Conservation (phyloP, 1,140 invertebrate species). For the Caenorhabditis inopinata region DNA sequence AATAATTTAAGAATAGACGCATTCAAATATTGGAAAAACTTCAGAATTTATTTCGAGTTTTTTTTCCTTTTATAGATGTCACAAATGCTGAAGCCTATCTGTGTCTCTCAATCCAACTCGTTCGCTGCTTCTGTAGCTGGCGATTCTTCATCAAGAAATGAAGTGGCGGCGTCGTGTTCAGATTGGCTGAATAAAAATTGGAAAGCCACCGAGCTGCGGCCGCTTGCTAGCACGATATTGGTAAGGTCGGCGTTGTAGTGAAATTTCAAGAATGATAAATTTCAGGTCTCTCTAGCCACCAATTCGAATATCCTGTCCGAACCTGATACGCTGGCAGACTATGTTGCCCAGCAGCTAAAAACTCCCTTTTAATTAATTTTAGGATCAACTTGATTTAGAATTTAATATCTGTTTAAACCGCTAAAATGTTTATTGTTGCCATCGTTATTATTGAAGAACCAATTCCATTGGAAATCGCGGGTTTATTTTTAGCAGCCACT, state of each 20-base stretch:
- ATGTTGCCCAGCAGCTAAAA: slow-evolving; percentile 39
- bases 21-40: too few species aligned
- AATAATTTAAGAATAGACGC: too few species aligned
- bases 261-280: neutral
- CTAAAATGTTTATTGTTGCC: too few species aligned
- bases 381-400: too few species aligned
- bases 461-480: too few species aligned
- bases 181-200: slow-evolving; percentile 37
- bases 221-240: slow-evolving; percentile 32
- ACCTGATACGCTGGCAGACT: slow-evolving; percentile 1
- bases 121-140: slow-evolving; percentile 13
- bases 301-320: slow-evolving; percentile 38
- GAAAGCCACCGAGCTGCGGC: slow-evolving; percentile 26
- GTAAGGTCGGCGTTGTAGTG: neutral
- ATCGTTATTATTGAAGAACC: too few species aligned
- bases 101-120: neutral
- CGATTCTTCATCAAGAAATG: slow-evolving; percentile 20
- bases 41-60: neutral
- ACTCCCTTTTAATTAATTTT: slow-evolving; percentile 1
- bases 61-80: neutral
- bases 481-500: too few species aligned
- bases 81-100: slow-evolving; percentile 31
- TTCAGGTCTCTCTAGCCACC: slow-evolving; percentile 44
- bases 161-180: slow-evolving; percentile 20
- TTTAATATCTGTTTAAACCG: too few species aligned